Evolutionary conservation across 2,797 vertebrate species (phyloP).

Genomic region (Valencia hispanica): DNA sequence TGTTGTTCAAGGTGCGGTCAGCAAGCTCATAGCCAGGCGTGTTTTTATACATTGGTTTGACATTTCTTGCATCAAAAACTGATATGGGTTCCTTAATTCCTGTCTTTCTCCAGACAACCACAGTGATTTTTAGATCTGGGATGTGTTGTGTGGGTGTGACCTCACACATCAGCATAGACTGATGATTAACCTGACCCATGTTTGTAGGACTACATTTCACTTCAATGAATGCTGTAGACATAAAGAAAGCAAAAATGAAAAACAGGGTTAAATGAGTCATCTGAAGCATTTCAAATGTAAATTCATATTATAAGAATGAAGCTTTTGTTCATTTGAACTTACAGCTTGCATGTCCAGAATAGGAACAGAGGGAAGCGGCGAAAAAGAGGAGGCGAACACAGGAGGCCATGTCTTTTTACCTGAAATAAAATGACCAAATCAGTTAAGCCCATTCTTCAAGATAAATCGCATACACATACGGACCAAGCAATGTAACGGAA

Average conservation of each 20-base stretch:
- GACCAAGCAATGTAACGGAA: background rate
- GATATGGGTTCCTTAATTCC: accelerated
- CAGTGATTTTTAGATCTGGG: accelerated
- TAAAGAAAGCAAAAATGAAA: background rate
- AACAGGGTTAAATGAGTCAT: background rate
- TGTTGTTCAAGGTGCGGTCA: constrained; percentile 14
- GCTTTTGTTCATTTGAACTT: constrained; percentile 1
- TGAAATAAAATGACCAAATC: constrained; percentile 16
- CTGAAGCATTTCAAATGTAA: background rate
- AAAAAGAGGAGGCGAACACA: accelerated
- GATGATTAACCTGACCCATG: constrained; percentile 20
- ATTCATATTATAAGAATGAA: background rate
- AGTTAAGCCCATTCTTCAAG: background rate
- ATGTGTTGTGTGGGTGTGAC: accelerated
- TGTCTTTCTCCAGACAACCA: constrained; percentile 44
- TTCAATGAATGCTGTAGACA: constrained; percentile 13
- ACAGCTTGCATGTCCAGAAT: accelerated
- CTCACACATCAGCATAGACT: constrained; percentile 52
- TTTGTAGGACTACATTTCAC: background rate
- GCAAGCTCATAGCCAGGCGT: constrained; percentile 8
- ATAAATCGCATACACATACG: background rate
- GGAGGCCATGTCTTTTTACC: constrained; percentile 57
- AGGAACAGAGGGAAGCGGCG: accelerated
- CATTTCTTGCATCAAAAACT: accelerated
- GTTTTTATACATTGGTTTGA: accelerated